Conservation (phyloP, 2,113 vertebrate species). For the Crotalus tigris region DNA sequence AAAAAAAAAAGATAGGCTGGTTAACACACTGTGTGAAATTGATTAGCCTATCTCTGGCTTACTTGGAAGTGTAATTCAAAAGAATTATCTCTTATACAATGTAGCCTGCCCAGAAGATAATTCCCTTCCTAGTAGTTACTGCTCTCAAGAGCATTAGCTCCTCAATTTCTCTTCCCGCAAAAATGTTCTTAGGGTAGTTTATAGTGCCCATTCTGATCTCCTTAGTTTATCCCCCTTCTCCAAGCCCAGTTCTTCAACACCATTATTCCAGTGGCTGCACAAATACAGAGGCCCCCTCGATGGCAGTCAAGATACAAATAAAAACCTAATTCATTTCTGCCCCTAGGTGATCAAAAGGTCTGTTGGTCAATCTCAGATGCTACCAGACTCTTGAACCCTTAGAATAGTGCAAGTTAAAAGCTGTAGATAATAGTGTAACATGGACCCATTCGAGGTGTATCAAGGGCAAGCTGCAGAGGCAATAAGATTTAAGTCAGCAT, state of each 20-base stretch:
- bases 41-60: background rate
- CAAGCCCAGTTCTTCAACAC: background rate
- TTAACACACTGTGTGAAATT: background rate
- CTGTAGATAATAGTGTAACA: background rate
- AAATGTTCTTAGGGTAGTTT: background rate
- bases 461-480: background rate
- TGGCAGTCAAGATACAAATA: background rate
- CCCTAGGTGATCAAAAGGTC: background rate
- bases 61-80: background rate
- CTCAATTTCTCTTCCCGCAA: background rate
- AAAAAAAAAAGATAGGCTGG: background rate
- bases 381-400: background rate
- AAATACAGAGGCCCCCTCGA: background rate
- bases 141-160: background rate
- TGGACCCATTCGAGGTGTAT: background rate
- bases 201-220: background rate
- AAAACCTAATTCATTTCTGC: background rate
- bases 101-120: background rate
- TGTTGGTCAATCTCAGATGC: background rate
- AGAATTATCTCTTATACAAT: background rate
- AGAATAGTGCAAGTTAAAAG: background rate
- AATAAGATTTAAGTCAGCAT: background rate
- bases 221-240: background rate
- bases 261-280: background rate
- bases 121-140: background rate